phyloP scores from a whole-genome alignment of 2,797 vertebrate species.

The Rhinoraja longicauda region DNA sequence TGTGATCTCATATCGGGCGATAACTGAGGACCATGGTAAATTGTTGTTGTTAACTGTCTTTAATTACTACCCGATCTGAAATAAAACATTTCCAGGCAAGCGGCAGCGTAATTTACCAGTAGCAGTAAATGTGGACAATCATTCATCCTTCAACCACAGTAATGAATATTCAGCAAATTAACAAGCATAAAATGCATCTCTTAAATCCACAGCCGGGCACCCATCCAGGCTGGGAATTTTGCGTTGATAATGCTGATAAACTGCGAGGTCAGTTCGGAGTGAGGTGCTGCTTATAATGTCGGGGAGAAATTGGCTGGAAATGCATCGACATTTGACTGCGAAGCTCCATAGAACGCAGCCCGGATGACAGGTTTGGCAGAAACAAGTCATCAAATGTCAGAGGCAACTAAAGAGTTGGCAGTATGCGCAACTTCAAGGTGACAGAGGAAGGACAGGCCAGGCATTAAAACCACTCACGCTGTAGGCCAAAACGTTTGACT shows the following conservation, averaged over 20 bases:
- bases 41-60: not conserved
- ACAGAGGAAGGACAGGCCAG: not conserved
- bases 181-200: constrained; percentile 1
- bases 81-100: not conserved
- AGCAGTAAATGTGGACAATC: not conserved
- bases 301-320: not conserved
- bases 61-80: not conserved
- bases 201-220: not conserved
- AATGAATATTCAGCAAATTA: not conserved
- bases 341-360: not conserved
- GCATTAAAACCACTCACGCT: not conserved
- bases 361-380: not conserved
- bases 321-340: not conserved
- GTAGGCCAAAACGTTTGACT: not conserved
- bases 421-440: not conserved
- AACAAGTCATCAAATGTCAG: not conserved
- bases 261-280: not conserved
- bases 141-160: not conserved
- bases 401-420: not conserved
- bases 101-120: not conserved
- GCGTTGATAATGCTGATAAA: not conserved
- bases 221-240: not conserved
- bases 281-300: not conserved
- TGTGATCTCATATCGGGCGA: not conserved
- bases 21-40: not conserved